Base-by-base conservation (phyloP, 1,140 invertebrate genomes). In the Sinella curviseta region DNA sequence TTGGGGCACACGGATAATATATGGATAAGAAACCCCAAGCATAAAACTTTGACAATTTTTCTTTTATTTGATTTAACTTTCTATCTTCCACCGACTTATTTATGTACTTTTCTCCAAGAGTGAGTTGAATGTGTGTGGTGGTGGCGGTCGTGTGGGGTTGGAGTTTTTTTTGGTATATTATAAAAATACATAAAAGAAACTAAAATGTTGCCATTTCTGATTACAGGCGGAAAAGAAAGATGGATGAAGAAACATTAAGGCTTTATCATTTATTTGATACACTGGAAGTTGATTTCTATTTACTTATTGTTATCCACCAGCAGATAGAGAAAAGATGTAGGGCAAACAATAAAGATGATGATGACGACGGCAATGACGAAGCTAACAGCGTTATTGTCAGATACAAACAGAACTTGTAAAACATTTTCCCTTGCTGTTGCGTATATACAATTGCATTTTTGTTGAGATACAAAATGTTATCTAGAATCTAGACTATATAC, bases 21-120 rank as follows among this genome's bases (percentile, higher is more conserved):
- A 48, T 48, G 8, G 57, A 65, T 16, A n/a, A 14, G 57, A n/a
- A 26, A 16, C 8, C 4, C 16, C 14, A 65, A n/a, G 57, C 57
- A 26, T 17, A 65, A 65, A 65, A 65, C 57, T 65, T 48, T 48
- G 39, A 48, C 39, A 12, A 48, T 48, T 48, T 48, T 26, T 65
- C 57, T 26, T 65, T 65, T 65, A 70, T 70, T 70, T 70, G 65
- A 70, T 70, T 70, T 70, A 70, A 70, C 65, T 33, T 70, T 14
- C 8, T 20, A 12, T 48, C 20, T 48, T 48, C 39, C 20, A 48
- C 39, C 8, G 20, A 48, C 39, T 48, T 48, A 48, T 48, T 48
- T 20, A 48, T 48, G 26, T 70, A 4, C 26, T 3, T n/a, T 17
- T 30, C 39, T 48, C 20, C 39, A 8, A 48, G 39, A 8, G 8